A percentile compares a stretch with the other conserved stretches of the same genome.
Conservation (phyloP, 2,888 invertebrate species). For the Portevinia maculata region DNA sequence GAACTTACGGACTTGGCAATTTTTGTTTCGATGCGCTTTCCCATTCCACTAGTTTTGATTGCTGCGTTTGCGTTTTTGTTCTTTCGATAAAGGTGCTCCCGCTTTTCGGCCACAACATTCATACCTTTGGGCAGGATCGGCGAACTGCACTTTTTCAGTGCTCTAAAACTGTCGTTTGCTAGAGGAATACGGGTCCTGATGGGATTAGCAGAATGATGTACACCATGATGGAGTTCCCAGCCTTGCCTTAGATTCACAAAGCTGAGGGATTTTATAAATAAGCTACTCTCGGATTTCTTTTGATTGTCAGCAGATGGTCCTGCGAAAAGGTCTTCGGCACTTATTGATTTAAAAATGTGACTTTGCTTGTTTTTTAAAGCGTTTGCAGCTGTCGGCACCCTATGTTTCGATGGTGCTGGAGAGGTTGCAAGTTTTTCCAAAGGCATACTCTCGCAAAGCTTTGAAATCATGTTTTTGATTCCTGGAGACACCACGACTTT, state of each 20-base stretch:
- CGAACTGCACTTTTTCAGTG: constrained; percentile 74
- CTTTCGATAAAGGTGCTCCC: constrained; percentile 80
- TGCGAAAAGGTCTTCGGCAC: constrained; percentile 81
- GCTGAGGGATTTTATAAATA: constrained; percentile 63
- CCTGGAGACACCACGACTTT: constrained; percentile 84
- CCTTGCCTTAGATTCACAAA: constrained; percentile 42
- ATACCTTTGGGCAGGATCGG: constrained; percentile 40
- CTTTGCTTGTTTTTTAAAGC: not conserved
- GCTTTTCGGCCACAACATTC: constrained; percentile 39
- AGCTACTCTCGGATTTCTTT: constrained; percentile 3
- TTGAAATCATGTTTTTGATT: constrained; percentile 88
- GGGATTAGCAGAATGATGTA: constrained; percentile 21
- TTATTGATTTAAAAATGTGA: constrained; percentile 87
- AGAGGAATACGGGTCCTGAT: constrained; percentile 77
- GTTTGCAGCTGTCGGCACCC: not conserved
- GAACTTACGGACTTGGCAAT: constrained; percentile 78
- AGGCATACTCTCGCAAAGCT: constrained; percentile 82
- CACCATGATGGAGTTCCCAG: constrained; percentile 31
- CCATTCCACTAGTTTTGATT: constrained; percentile 76
- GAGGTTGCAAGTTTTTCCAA: constrained; percentile 82
- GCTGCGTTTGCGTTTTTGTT: constrained; percentile 76
- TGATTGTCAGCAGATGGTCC: not conserved
- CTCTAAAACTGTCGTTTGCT: constrained; percentile 80
- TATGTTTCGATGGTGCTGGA: constrained; percentile 80
- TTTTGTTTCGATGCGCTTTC: constrained; percentile 79